Conservation (phyloP, 2,797 vertebrate species). For the Sebastes nivosus region DNA sequence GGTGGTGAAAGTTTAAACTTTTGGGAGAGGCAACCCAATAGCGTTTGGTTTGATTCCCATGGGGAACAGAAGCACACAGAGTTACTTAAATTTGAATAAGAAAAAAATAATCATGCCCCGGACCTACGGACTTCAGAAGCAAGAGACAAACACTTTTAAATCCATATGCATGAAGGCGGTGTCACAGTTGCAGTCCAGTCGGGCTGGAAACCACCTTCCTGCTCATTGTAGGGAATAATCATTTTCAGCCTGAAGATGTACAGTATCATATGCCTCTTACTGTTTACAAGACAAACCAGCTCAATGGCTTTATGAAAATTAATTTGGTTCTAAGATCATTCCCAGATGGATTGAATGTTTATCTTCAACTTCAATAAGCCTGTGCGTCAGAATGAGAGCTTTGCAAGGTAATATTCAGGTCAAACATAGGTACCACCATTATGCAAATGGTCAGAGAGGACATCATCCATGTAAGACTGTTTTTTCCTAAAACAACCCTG, state of each 20-base stretch:
- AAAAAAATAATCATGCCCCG: too few species aligned
- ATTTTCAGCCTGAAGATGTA: background rate
- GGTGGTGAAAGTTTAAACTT: background rate
- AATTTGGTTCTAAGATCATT: constrained; percentile 30
- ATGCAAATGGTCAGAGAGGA: constrained; percentile 46
- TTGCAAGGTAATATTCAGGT: constrained; percentile 12
- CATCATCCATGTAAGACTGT: constrained; percentile 27
- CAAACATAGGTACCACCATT: constrained; percentile 41
- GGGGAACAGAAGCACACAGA: background rate
- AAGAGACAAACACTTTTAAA: background rate
- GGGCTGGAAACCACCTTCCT: background rate
- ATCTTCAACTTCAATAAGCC: constrained; percentile 22
- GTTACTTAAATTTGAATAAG: background rate
- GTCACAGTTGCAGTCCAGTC: background rate
- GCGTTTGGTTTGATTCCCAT: background rate
- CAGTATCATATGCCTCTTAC: background rate
- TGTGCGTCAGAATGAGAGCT: constrained; percentile 1
- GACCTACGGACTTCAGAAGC: background rate
- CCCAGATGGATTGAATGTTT: constrained; percentile 11
- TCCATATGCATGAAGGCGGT: background rate
- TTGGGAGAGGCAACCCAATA: background rate
- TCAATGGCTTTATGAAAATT: constrained; percentile 11
- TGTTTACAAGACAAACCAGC: background rate
- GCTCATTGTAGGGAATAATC: background rate
- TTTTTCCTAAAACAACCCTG: constrained; percentile 58